These are phyloP conservation scores for Pantherophis vulpinus DNA, from an alignment of 2,797 vertebrate genomes.

Conservation along the genomic window DNA sequence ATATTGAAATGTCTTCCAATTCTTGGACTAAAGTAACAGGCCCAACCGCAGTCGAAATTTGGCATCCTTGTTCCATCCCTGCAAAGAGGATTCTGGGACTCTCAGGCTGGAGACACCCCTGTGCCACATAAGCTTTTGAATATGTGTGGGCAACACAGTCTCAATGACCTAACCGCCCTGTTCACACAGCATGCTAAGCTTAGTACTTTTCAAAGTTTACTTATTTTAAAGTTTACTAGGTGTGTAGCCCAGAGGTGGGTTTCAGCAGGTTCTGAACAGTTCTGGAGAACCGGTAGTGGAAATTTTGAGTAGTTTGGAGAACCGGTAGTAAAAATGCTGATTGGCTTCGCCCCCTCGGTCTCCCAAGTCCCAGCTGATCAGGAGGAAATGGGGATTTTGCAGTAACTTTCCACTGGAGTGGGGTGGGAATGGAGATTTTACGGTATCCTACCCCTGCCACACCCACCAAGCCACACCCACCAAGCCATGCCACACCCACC, in stretches of 20 bases:
- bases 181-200: neutral
- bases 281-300: too few relatives aligned
- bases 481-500: too few relatives aligned
- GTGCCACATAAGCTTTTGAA: neutral
- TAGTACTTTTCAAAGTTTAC: neutral
- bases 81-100: neutral
- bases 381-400: too few relatives aligned
- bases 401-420: too few relatives aligned
- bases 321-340: too few relatives aligned
- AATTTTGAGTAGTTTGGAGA: too few relatives aligned
- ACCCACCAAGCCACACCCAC: too few relatives aligned
- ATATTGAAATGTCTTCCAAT: neutral
- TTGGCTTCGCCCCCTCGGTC: too few relatives aligned
- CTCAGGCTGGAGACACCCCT: neutral
- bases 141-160: neutral
- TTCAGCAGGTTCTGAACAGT: too few relatives aligned
- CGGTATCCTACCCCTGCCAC: too few relatives aligned
- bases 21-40: neutral
- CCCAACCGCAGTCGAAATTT: neutral
- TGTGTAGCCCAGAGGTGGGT: neutral
- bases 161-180: neutral
- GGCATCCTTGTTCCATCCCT: neutral
- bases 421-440: too few relatives aligned
- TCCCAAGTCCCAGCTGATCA: too few relatives aligned
- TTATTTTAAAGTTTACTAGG: neutral